A percentile compares a stretch with the other conserved stretches of the same genome.
Conservation (phyloP, 2,888 invertebrate species). For the Drosophila nr. medialis region DNA sequence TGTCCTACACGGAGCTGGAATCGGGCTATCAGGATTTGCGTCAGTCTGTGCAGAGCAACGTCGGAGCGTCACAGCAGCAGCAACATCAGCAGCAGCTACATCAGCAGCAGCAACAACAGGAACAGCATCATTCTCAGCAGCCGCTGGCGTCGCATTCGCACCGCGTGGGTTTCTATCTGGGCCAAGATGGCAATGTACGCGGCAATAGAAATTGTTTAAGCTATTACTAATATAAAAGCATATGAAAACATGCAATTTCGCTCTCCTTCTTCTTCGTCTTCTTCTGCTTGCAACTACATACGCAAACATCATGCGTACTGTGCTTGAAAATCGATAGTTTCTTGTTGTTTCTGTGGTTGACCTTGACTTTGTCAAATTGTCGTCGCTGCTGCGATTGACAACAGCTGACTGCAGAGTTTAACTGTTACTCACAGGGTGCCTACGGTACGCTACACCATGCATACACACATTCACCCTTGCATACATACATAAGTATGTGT, state of each 20-base stretch:
- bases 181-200: slow-evolving; percentile 88
- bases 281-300: not conserved
- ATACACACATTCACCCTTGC: not conserved
- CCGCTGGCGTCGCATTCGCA: slow-evolving; percentile 49
- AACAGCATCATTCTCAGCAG: slow-evolving; percentile 40
- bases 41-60: slow-evolving; percentile 66
- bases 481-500: not conserved
- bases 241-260: not conserved
- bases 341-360: slow-evolving; percentile 39
- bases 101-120: slow-evolving; percentile 43
- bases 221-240: slow-evolving; percentile 8
- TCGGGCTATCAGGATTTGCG: slow-evolving; percentile 94
- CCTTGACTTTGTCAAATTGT: slow-evolving; percentile 50
- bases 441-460: not conserved
- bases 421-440: not conserved
- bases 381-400: slow-evolving; percentile 14
- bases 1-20: slow-evolving; percentile 97
- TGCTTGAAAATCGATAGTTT: slow-evolving; percentile 43
- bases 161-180: slow-evolving; percentile 88
- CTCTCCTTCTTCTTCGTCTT: not conserved
- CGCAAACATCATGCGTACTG: not conserved
- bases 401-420: slow-evolving; percentile 11
- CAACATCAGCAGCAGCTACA: slow-evolving; percentile 31
- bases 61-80: slow-evolving; percentile 42
- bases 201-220: slow-evolving; percentile 20